These are phyloP conservation scores for Crossocerus cetratus DNA, from an alignment of 2,888 invertebrate species.

Conservation along the genomic window DNA sequence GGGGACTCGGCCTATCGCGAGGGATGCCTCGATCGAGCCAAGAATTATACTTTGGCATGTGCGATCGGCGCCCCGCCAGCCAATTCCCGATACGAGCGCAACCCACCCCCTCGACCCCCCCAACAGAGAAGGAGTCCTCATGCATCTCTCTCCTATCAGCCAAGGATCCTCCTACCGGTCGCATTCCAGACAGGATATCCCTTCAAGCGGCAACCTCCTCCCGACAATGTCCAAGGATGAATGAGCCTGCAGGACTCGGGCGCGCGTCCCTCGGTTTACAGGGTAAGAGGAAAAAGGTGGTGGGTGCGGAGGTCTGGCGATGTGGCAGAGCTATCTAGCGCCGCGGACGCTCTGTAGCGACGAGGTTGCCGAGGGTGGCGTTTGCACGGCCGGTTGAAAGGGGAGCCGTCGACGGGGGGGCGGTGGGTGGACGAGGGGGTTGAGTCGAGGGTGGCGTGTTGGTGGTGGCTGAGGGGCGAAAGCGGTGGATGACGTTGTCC, in stretches of 20 bases:
- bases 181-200: no score
- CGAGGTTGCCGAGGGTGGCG: slow-evolving; percentile 14
- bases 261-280: no score
- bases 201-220: no score
- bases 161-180: no score
- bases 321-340: no score
- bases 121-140: no score
- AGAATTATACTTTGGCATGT: slow-evolving; percentile 3
- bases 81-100: not conserved
- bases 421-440: slow-evolving; percentile 29
- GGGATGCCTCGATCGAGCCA: not conserved
- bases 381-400: not conserved
- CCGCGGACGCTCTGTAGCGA: not conserved
- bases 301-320: not conserved
- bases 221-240: no score
- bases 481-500: slow-evolving; percentile 69
- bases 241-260: no score
- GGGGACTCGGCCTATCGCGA: not conserved
- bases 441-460: no score
- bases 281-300: slow-evolving; percentile 35
- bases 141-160: no score
- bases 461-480: slow-evolving; percentile 52
- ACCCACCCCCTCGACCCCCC: no score
- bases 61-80: slow-evolving; percentile 6
- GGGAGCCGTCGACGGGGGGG: slow-evolving; percentile 15